Evolutionary conservation across 2,888 invertebrate genomes (phyloP).

Genomic region (Plagodis pulveraria): DNA sequence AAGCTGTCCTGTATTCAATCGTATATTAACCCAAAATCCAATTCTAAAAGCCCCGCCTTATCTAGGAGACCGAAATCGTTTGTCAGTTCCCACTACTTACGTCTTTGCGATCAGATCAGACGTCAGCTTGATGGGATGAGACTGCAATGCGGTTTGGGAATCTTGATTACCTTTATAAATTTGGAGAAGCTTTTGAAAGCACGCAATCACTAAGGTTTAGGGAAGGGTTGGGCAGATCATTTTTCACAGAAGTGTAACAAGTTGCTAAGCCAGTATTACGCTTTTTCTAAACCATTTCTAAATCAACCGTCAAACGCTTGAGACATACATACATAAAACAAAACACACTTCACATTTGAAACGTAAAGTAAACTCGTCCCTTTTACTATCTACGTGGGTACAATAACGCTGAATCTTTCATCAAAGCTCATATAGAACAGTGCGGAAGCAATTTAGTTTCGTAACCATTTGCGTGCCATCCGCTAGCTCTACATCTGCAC

Average conservation of each 20-base stretch:
- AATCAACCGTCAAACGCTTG: too few relatives aligned
- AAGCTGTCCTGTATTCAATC: not conserved
- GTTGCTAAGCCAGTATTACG: too few relatives aligned
- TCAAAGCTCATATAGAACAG: constrained; percentile 49
- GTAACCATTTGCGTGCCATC: constrained; percentile 53
- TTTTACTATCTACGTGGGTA: constrained; percentile 40
- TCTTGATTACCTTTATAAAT: constrained; percentile 13
- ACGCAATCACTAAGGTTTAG: not conserved
- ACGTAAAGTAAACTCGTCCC: constrained; percentile 28
- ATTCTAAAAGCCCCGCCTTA: constrained; percentile 9
- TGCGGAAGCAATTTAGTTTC: constrained; percentile 62
- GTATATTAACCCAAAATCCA: constrained; percentile 3
- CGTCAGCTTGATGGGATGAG: constrained; percentile 14
- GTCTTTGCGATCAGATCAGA: constrained; percentile 10
- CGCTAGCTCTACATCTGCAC: constrained; percentile 33
- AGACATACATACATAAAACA: constrained; percentile 1
- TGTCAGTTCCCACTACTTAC: constrained; percentile 15
- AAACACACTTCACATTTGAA: constrained; percentile 34
- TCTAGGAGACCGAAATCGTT: constrained; percentile 16
- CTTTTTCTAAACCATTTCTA: too few relatives aligned
- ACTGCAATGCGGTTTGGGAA: constrained; percentile 17
- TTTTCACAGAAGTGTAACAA: too few relatives aligned
- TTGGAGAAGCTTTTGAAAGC: constrained; percentile 1
- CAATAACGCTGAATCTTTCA: constrained; percentile 47
- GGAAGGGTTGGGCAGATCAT: too few relatives aligned